Base-by-base conservation (phyloP, 1,140 invertebrate species). In the Heliconius melpomene region DNA sequence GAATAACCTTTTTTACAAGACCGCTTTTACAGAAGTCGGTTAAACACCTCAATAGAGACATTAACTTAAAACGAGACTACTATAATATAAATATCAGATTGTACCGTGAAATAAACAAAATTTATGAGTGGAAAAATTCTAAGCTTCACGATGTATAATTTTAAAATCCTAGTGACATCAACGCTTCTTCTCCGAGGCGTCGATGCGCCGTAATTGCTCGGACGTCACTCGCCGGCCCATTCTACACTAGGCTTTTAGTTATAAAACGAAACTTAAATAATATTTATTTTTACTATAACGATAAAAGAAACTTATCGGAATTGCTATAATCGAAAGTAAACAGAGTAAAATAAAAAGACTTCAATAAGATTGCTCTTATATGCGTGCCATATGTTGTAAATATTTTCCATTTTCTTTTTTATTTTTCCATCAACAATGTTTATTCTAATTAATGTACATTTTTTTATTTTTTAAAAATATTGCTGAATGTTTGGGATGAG, bases 121-220 rank as follows among this genome's bases (percentile, higher is more conserved):
- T 29, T 66, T 66, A 66, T 66, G 23, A 23, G 2, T 66, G 26
- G 26, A 66, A 66, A 66, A 29, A 16, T 66, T 66, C 60, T 26
- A 26, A 57, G 54, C n/a, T 9, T 66, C 16, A 66, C 5, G 26
- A 29, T 66, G 60, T n/a, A 66, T 66, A 66, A 66, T 11, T 75
- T 57, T 66, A 40, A 75, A 66, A 38, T 75, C n/a, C 38, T 40
- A 38, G 74, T 75, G 74, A 75, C 74, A 66, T 75, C 74, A 66
- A 38, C 74, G 36, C 38, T 60, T 75, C 54, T 75, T 46, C 26
- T 54, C n/a, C 36, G 36, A 75, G 74, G 52, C 74, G 74, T 66
- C 54, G 74, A 75, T 66, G 74, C 20, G 74, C 38, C 13, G 9
- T 75, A 75, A 75, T 75, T 60, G 54, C 74, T 66, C 5, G 38